Evolutionary conservation across 2,113 vertebrate genomes (phyloP).

Genomic region (Rhizomys pruinosus): DNA sequence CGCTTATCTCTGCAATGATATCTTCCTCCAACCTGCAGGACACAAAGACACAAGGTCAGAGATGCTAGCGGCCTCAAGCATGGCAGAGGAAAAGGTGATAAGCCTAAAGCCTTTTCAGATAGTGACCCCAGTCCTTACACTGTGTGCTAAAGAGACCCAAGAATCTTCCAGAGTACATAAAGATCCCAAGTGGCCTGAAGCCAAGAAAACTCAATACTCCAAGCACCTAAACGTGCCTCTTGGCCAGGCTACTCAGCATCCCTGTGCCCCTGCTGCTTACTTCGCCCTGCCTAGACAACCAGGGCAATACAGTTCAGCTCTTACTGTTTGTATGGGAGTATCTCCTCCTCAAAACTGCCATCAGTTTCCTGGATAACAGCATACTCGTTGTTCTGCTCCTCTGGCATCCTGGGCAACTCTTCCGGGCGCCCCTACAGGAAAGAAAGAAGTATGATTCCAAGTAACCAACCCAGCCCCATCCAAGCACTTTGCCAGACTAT

Average conservation of each 20-base stretch:
- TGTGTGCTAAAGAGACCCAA: neutral
- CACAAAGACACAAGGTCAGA: neutral
- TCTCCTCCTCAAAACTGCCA: neutral
- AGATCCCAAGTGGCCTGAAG: neutral
- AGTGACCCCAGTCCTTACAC: neutral
- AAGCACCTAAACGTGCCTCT: neutral
- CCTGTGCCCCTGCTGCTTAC: neutral
- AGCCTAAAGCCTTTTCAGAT: neutral
- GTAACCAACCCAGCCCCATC: neutral
- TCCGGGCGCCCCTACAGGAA: constrained; percentile 35
- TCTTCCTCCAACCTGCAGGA: constrained; percentile 42
- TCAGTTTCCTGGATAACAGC: neutral
- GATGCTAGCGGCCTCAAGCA: neutral
- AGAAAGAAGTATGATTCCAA: neutral
- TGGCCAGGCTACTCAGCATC: neutral
- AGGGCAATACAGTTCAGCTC: neutral
- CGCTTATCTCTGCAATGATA: neutral
- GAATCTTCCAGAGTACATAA: neutral
- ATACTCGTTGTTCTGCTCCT: neutral
- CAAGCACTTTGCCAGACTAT: neutral
- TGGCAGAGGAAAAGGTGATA: neutral
- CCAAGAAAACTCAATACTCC: neutral
- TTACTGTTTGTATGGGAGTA: constrained; percentile 8
- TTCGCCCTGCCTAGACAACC: neutral
- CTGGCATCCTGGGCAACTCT: neutral